phyloP scores from a whole-genome alignment of 2,888 invertebrate species.

The Gisinianus flammeolus region DNA sequence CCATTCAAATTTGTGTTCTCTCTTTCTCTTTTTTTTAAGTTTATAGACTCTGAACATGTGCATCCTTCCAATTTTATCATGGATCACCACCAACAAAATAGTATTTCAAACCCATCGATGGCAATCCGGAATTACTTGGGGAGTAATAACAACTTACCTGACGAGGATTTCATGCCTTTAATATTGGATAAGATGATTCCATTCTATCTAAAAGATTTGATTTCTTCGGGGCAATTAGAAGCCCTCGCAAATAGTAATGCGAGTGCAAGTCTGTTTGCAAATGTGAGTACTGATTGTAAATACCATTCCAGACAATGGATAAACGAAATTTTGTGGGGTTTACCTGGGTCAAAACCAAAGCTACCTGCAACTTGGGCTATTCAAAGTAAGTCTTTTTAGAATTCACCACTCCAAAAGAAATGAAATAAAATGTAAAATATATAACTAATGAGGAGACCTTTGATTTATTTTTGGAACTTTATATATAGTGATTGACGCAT shows the following conservation, averaged over 20 bases:
- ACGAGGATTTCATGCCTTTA: not conserved
- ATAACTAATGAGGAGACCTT: not conserved
- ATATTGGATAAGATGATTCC: not conserved
- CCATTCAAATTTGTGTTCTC: too few relatives aligned
- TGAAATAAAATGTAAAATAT: not conserved
- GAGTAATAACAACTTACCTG: not conserved
- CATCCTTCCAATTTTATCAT: not conserved
- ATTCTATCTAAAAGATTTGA: not conserved
- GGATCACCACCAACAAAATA: too few relatives aligned
- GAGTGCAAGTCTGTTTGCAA: not conserved
- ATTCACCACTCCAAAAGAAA: not conserved
- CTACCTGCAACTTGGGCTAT: not conserved
- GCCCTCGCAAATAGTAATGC: not conserved
- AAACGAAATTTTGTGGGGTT: not conserved
- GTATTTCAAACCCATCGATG: too few relatives aligned
- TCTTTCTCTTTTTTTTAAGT: too few relatives aligned
- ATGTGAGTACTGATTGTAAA: not conserved
- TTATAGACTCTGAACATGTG: too few relatives aligned
- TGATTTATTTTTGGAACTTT: not conserved
- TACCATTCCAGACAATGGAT: not conserved
- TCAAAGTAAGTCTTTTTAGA: not conserved
- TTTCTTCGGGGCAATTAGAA: not conserved
- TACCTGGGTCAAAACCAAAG: not conserved
- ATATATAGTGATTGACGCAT: constrained; percentile 65
- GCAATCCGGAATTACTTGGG: too few relatives aligned